These are phyloP conservation scores for Oppia nitens DNA, from an alignment of 1,140 invertebrate species.

Conservation along the genomic window DNA sequence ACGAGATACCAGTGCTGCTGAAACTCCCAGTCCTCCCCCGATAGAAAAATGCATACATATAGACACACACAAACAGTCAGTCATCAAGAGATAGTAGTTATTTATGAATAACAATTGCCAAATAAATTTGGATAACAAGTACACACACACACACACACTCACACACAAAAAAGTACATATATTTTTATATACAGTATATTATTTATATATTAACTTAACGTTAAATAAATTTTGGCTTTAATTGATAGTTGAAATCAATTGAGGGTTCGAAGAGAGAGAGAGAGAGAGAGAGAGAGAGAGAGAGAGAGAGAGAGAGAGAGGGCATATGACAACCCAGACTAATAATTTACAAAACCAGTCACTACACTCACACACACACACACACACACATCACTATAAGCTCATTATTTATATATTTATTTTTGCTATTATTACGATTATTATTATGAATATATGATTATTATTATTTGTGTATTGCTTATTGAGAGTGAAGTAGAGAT, in stretches of 20 bases:
- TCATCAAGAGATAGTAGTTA: not conserved
- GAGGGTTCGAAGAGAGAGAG: not conserved
- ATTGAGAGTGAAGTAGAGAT: no score
- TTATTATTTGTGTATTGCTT: no score
- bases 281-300: constrained; percentile 12
- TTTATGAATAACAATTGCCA: not conserved
- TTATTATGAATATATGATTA: no score
- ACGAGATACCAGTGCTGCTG: not conserved
- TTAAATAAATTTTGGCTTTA: not conserved
- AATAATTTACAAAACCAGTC: not conserved
- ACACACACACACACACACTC: not conserved
- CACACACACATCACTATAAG: no score
- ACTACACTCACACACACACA: no score
- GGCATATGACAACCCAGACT: not conserved
- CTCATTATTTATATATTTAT: no score
- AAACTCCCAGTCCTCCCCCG: not conserved
- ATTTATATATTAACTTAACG: not conserved
- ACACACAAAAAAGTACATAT: no score
- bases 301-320: no score
- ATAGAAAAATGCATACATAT: no score
- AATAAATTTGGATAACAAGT: not conserved
- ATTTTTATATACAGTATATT: no score
- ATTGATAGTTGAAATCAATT: not conserved
- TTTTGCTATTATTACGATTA: no score
- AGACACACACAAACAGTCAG: not conserved